phyloP scores from a whole-genome alignment of 2,113 vertebrate species.

The Pristiophorus japonicus region DNA sequence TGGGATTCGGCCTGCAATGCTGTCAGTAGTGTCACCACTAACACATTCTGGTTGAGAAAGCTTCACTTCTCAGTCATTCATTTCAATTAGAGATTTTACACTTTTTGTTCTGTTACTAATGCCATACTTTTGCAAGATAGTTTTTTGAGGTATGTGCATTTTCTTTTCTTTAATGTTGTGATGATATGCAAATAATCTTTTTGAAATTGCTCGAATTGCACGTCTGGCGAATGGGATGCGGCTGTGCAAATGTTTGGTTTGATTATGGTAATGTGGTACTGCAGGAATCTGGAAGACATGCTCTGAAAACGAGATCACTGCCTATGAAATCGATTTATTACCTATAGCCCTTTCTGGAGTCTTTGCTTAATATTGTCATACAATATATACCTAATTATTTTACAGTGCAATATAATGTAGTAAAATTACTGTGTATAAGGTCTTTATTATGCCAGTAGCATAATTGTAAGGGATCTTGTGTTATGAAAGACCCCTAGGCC shows the following conservation, averaged over 20 bases:
- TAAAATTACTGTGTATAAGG: not conserved
- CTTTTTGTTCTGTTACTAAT: not conserved
- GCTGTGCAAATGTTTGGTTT: not conserved
- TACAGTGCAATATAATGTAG: not conserved
- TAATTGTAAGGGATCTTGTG: not conserved
- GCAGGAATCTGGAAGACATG: not conserved
- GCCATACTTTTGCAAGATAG: not conserved
- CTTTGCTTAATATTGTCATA: not conserved
- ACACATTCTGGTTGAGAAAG: not conserved
- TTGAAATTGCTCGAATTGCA: not conserved
- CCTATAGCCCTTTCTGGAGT: not conserved
- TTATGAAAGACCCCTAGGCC: not conserved
- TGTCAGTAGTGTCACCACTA: not conserved
- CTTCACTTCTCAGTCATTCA: not conserved
- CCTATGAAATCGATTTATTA: constrained; percentile 19
- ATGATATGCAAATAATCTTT: not conserved
- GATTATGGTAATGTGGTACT: not conserved
- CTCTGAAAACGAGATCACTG: not conserved
- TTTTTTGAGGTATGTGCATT: not conserved
- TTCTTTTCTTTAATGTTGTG: not conserved
- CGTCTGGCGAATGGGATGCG: too few relatives aligned
- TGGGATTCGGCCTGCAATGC: not conserved
- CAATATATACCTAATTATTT: not conserved
- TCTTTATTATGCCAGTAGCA: not conserved
- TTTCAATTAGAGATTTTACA: not conserved